Base-by-base conservation (phyloP, 2,888 invertebrate genomes). In the Caenorhabditis sp. region DNA sequence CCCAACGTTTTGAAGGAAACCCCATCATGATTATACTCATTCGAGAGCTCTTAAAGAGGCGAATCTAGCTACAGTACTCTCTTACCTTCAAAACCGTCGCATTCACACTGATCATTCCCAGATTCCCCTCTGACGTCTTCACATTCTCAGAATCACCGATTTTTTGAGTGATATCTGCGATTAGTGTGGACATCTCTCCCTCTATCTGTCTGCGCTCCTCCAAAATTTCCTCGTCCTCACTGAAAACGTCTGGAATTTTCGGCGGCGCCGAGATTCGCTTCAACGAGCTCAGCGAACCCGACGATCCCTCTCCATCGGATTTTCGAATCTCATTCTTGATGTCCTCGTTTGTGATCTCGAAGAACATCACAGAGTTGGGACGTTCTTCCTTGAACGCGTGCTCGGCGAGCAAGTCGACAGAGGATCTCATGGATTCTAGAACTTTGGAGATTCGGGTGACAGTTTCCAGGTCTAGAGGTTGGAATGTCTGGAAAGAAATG, bases 261-360 rank as follows among this genome's bases (percentile, higher is more conserved):
- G 69, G 59, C 8, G 77, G 54, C 22, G 22, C 69, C 1, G 77
- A 77, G 8, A 77, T 51, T 24, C 44, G 49, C 10, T 59, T 66
- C 59, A 44, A 14, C 5, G 80, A 61, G 22, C 56, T 38, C 35
- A 59, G 26, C 12, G 76, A 70, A 22, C 64, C 59, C 19, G 41
- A 10, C 14, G 75, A 70, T 7, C 68, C 69, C 6, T 56, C 75
- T 4, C 63, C 28, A 19, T 61, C 68, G 8, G 51, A 70, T 22
- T 72, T 77, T 28, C 35, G 47, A 38, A 77, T 58, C 19, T 51
- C 10, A 14, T 56, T 74, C 22, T 24, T 66, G 19, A 82, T 72
- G 22, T 82, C 82, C 16, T 82, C 76, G 35, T 72, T 63, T 38
- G 82, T 82, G 8, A 82, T 68, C 26, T 82, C 82, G 26, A 82